Conservation (phyloP, 2,113 vertebrate species). For the Budorcas taxicolor region DNA sequence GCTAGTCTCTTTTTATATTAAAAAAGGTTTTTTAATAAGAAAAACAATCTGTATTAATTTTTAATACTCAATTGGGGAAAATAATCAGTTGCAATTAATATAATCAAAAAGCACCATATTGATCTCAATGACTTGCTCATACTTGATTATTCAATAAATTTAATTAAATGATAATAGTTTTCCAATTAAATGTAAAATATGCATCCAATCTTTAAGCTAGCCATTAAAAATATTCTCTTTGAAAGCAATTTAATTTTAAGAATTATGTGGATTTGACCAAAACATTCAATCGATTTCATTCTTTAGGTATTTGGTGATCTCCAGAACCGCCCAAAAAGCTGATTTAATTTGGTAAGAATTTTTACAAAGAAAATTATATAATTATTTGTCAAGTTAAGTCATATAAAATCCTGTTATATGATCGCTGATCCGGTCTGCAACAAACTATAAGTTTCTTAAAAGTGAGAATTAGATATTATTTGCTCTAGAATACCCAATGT, state of each 20-base stretch:
- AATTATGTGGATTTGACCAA: not conserved
- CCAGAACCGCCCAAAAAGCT: not conserved
- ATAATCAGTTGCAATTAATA: not conserved
- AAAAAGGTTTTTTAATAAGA: not conserved
- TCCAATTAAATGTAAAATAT: not conserved
- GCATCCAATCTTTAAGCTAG: not conserved
- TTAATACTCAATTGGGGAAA: not conserved
- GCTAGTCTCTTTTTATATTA: not conserved
- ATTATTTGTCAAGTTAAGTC: not conserved
- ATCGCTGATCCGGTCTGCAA: not conserved
- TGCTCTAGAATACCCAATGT: not conserved
- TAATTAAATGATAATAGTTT: not conserved
- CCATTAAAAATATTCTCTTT: not conserved
- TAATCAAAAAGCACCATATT: not conserved
- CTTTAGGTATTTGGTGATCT: not conserved
- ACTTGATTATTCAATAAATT: not conserved
- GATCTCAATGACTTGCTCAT: not conserved
- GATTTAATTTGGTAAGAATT: not conserved
- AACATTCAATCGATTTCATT: not conserved
- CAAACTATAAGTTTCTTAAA: not conserved
- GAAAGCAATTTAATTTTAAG: constrained; percentile 6
- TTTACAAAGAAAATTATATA: not conserved
- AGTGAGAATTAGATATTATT: not conserved
- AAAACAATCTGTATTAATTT: not conserved
- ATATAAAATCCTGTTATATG: not conserved